A percentile compares a stretch with the other conserved stretches of the same genome.
phyloP scores from a whole-genome alignment of 53 echinoderm and acorn worm species.

The Echinometra lucunter region DNA sequence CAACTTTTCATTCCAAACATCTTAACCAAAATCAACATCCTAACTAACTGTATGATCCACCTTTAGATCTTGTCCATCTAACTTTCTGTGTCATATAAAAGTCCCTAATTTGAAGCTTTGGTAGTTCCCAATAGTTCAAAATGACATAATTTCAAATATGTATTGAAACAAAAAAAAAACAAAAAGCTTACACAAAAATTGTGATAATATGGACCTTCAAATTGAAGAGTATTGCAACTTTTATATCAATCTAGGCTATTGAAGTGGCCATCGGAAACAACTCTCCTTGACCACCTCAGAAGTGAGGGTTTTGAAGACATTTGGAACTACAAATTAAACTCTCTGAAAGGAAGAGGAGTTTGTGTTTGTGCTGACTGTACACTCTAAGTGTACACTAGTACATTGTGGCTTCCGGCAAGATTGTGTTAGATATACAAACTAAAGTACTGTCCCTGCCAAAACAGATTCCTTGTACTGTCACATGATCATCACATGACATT shows the following conservation, averaged over 20 bases:
- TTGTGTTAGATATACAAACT: background rate
- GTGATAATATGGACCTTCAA: no score
- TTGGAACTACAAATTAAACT: no score
- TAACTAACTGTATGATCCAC: no score
- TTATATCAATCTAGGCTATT: background rate
- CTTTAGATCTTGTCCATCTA: no score
- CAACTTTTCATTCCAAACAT: no score
- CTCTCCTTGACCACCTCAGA: background rate
- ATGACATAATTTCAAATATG: background rate
- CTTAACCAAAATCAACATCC: no score
- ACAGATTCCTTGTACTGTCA: background rate
- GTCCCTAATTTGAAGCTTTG: no score
- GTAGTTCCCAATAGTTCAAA: no score
- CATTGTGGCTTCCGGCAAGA: background rate
- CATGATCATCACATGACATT: background rate
- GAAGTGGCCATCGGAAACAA: background rate
- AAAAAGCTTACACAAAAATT: no score
- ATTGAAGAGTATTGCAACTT: no score
- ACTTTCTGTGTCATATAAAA: no score
- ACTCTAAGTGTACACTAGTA: background rate
- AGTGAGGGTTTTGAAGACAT: background rate
- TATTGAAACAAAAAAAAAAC: background rate
- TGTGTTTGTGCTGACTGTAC: background rate
- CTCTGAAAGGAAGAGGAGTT: background rate
- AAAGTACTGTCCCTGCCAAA: background rate